A percentile compares a stretch with the other conserved stretches of the same genome.
These are phyloP conservation scores for Lycia hirtaria DNA, from an alignment of 2,888 invertebrate genomes.

Conservation along the genomic window DNA sequence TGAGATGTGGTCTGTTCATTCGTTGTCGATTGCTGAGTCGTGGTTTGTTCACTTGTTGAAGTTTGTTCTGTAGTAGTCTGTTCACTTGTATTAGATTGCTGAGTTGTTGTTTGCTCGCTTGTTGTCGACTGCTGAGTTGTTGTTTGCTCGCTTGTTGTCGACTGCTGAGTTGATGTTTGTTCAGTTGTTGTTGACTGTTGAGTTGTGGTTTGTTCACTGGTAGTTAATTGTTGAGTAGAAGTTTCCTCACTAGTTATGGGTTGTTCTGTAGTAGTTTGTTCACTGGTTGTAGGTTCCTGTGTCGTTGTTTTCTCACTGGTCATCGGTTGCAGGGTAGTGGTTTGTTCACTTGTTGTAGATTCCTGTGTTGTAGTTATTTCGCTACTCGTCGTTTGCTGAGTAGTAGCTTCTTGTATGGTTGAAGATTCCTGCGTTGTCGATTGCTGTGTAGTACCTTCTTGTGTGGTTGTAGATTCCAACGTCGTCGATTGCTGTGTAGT, in stretches of 20 bases:
- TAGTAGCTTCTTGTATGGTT: neutral
- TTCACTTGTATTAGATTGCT: neutral
- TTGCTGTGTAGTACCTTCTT: neutral
- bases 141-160: neutral
- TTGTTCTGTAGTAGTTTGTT: conserved; percentile 2
- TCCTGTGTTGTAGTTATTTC: neutral
- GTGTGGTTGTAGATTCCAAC: neutral
- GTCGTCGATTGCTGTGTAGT: conserved; percentile 15
- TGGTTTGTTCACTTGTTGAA: neutral
- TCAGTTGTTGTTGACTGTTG: neutral
- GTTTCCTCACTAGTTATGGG: conserved; percentile 1
- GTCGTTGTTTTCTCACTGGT: conserved; percentile 3
- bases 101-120: conserved; percentile 29
- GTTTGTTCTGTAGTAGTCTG: neutral
- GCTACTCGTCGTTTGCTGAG: neutral
- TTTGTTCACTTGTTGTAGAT: conserved; percentile 4
- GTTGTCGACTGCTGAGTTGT: conserved; percentile 16
- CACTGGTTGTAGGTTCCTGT: neutral
- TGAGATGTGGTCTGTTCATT: conserved; percentile 18
- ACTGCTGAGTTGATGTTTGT: neutral
- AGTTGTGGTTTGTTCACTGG: conserved; percentile 1
- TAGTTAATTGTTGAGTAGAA: neutral
- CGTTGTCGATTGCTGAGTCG: neutral
- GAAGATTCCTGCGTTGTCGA: neutral
- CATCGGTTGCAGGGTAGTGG: neutral